These are phyloP conservation scores for Aratinga solstitialis DNA, from an alignment of 2,797 vertebrate genomes.

Conservation along the genomic window DNA sequence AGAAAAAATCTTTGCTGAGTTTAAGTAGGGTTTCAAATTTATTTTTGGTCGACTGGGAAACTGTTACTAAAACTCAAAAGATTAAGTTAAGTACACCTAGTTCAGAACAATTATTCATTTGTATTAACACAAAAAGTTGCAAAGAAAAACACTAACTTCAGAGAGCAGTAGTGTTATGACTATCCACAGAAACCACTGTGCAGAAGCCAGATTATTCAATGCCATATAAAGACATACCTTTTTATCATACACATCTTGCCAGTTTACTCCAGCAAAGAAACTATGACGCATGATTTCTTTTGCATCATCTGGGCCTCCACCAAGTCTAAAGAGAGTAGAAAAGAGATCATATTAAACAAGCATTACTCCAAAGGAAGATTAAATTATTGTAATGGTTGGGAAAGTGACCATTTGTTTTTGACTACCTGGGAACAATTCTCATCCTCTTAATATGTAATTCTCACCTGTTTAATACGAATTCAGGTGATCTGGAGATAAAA, in stretches of 20 bases:
- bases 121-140: not conserved
- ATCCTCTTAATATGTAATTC: not conserved
- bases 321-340: conserved; percentile 80
- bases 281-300: conserved; percentile 99
- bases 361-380: not conserved
- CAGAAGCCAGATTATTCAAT: not conserved
- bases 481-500: not conserved
- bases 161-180: not conserved
- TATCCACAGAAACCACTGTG: not conserved
- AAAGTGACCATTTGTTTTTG: not conserved
- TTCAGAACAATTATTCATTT: not conserved
- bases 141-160: not conserved
- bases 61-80: not conserved
- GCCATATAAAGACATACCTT: conserved; percentile 81
- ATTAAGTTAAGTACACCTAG: not conserved
- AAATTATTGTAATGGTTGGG: not conserved
- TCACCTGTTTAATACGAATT: not conserved
- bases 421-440: not conserved
- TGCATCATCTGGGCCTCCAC: conserved; percentile 95
- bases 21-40: not conserved
- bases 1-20: not conserved
- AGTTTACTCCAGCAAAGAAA: conserved; percentile 94
- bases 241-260: conserved; percentile 98
- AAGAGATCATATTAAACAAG: conserved; percentile 32
- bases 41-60: not conserved